A percentile compares a stretch with the other conserved stretches of the same genome.
Evolutionary conservation across 2,113 vertebrate species (phyloP).

Genomic region (Ammodytes dubius): DNA sequence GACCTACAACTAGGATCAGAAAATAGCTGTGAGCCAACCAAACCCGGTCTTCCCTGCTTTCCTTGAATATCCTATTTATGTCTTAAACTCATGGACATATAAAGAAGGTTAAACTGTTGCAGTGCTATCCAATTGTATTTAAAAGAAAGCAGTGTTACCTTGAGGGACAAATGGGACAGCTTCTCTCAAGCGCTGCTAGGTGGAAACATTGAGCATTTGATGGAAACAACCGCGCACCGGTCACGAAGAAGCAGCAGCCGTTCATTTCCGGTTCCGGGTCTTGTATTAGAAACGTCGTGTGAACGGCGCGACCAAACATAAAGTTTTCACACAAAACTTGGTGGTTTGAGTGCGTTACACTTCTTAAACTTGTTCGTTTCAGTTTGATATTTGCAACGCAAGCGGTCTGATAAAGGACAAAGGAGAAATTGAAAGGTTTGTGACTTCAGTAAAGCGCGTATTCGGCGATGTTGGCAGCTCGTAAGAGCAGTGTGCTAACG

Average conservation of each 20-base stretch:
- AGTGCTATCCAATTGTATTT: not conserved
- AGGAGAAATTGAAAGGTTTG: constrained; percentile 25
- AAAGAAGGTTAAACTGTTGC: too few species aligned
- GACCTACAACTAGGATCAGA: too few species aligned
- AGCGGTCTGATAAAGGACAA: not conserved
- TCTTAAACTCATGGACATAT: too few species aligned
- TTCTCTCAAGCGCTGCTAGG: not conserved
- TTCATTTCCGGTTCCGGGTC: constrained; percentile 77
- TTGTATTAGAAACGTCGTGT: constrained; percentile 70
- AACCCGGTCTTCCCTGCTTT: too few species aligned
- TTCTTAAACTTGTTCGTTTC: not conserved
- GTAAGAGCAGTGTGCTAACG: constrained; percentile 55
- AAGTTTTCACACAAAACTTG: constrained; percentile 53
- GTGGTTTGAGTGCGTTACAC: not conserved
- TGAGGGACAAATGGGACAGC: not conserved
- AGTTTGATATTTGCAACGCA: not conserved
- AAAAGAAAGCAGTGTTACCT: not conserved
- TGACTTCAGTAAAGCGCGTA: not conserved
- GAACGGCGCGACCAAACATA: constrained; percentile 69
- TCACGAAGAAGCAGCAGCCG: constrained; percentile 23
- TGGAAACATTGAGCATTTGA: constrained; percentile 1
- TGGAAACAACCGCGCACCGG: not conserved
- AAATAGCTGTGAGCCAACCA: too few species aligned
- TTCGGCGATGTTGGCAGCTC: constrained; percentile 29
- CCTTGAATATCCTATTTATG: too few species aligned